These are phyloP conservation scores for Atherinosoma microstoma DNA, from an alignment of 2,797 vertebrate species.

Conservation along the genomic window DNA sequence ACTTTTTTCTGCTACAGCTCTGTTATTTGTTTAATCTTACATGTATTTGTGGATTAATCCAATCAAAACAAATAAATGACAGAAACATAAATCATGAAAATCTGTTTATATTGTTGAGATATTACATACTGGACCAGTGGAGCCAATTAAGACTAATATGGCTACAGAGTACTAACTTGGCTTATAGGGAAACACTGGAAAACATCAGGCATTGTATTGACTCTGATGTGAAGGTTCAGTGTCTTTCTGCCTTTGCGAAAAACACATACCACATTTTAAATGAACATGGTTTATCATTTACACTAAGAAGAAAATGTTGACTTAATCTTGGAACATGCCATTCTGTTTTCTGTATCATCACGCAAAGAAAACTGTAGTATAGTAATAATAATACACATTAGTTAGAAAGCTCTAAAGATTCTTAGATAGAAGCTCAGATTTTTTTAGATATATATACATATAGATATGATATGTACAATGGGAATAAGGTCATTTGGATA, in stretches of 20 bases:
- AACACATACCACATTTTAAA: not conserved
- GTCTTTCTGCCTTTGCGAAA: not conserved
- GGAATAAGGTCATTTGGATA: too few relatives aligned
- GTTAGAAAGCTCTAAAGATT: too few relatives aligned
- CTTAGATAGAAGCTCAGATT: too few relatives aligned
- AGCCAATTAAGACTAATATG: not conserved
- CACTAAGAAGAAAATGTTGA: not conserved
- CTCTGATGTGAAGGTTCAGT: not conserved
- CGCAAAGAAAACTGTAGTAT: not conserved
- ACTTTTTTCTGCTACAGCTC: not conserved
- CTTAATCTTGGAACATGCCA: not conserved
- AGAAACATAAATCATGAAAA: not conserved
- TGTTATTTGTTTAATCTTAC: not conserved
- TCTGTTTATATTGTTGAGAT: not conserved
- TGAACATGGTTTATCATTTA: not conserved
- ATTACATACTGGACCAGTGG: not conserved
- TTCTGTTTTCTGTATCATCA: not conserved
- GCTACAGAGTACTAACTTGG: not conserved
- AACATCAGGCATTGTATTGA: not conserved
- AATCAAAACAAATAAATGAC: not conserved
- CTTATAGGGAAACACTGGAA: not conserved
- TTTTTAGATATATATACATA: too few relatives aligned
- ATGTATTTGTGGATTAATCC: not conserved
- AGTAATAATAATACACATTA: too few relatives aligned
- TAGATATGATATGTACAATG: too few relatives aligned